Percentiles rank a stretch among this genome's conserved stretches.
These are phyloP conservation scores for Caenorhabditis brenneri DNA, from an alignment of 1,140 invertebrate genomes.

Conservation along the genomic window DNA sequence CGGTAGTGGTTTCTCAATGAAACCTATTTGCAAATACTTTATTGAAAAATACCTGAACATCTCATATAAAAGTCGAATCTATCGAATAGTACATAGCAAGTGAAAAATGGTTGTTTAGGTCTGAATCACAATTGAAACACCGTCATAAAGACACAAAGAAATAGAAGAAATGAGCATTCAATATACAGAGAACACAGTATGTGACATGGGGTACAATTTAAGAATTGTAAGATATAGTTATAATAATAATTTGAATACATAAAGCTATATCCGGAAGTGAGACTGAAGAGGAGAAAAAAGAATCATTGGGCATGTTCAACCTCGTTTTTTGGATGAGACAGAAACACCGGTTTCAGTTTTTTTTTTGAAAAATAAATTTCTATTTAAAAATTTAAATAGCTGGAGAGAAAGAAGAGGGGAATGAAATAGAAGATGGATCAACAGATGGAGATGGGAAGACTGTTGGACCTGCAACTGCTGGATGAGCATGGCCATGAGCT, in stretches of 20 bases:
- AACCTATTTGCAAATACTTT: no score
- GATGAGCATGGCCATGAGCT: conserved; percentile 12
- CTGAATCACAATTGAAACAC: not conserved
- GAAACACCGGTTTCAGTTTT: conserved; percentile 9
- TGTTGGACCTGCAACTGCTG: not conserved
- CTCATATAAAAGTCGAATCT: not conserved
- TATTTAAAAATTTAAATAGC: not conserved
- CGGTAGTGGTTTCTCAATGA: no score
- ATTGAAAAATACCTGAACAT: not conserved
- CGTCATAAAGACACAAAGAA: not conserved
- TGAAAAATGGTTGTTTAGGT: not conserved
- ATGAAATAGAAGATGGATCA: not conserved
- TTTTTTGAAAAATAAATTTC: not conserved
- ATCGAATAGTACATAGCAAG: not conserved
- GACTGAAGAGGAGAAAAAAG: not conserved
- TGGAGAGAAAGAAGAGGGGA: not conserved
- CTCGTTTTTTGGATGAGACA: not conserved
- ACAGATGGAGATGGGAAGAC: not conserved
- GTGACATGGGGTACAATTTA: not conserved
- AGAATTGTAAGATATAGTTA: not conserved
- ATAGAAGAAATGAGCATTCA: not conserved
- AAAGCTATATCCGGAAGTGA: not conserved
- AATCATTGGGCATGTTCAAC: not conserved
- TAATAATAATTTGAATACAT: not conserved
- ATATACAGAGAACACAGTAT: not conserved